Percentiles rank a stretch among this genome's conserved stretches.
phyloP scores from a whole-genome alignment of 1,140 invertebrate genomes.

The Dreissena polymorpha region DNA sequence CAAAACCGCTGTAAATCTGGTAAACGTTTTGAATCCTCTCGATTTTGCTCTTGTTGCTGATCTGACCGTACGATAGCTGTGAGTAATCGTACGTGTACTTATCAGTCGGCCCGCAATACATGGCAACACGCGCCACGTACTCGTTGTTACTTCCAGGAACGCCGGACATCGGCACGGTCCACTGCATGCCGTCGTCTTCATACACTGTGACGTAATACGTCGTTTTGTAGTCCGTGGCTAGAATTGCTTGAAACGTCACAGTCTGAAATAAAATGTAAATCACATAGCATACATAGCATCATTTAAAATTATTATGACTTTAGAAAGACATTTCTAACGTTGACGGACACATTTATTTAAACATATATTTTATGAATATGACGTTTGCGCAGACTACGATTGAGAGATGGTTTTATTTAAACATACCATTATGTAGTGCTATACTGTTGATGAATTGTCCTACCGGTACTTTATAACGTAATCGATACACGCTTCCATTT shows the following conservation, averaged over 20 bases:
- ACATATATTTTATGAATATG: too few species aligned
- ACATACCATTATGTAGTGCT: too few species aligned
- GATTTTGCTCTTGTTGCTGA: neutral
- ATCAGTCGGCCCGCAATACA: neutral
- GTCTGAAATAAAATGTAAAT: slow-evolving; percentile 16
- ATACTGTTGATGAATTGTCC: too few species aligned
- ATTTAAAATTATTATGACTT: neutral
- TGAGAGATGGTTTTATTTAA: too few species aligned
- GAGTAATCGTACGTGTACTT: slow-evolving; percentile 33
- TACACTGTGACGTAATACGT: slow-evolving; percentile 17
- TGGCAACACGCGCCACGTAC: neutral
- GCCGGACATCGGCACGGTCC: neutral
- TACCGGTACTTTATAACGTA: too few species aligned
- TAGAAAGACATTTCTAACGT: neutral
- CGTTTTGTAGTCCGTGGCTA: slow-evolving; percentile 10
- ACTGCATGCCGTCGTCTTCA: slow-evolving; percentile 18
- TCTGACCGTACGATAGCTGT: slow-evolving; percentile 13
- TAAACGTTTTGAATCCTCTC: slow-evolving; percentile 21
- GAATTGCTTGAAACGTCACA: slow-evolving; percentile 5
- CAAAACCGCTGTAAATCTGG: slow-evolving; percentile 10
- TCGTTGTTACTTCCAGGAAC: neutral
- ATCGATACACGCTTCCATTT: too few species aligned
- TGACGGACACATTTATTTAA: neutral
- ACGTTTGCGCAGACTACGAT: too few species aligned
- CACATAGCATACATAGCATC: neutral